These are phyloP conservation scores for Gonatopus flavifemur DNA, from an alignment of 1,140 invertebrate genomes.

Conservation along the genomic window DNA sequence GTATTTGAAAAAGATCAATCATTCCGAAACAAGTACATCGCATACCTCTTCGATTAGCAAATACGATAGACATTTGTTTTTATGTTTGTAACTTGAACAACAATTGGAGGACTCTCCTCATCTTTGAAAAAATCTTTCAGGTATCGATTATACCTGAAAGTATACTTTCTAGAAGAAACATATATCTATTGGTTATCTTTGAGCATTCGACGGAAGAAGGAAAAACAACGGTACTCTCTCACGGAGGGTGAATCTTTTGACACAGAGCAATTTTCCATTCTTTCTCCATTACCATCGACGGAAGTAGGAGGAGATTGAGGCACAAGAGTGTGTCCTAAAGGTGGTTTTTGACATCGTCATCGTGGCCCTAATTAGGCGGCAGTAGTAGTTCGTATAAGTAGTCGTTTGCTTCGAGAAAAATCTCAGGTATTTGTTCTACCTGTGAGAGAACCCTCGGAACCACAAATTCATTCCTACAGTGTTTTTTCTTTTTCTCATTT, in stretches of 20 bases:
- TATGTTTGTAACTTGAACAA: too few species aligned
- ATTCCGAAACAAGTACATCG: too few species aligned
- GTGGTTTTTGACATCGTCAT: conserved; percentile 44
- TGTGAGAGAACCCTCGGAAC: conserved; percentile 19
- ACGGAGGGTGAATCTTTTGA: too few species aligned
- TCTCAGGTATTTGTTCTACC: conserved; percentile 41
- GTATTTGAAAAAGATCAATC: neutral
- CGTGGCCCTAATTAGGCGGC: conserved; percentile 40
- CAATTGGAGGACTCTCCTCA: conserved; percentile 12
- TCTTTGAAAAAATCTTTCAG: conserved; percentile 19
- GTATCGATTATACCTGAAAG: conserved; percentile 22
- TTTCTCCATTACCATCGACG: neutral
- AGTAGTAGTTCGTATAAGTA: conserved; percentile 18
- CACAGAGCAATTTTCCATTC: neutral
- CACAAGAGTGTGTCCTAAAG: too few species aligned
- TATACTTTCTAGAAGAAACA: too few species aligned
- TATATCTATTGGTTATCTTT: conserved; percentile 11
- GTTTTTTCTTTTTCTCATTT: conserved; percentile 15
- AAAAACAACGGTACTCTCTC: too few species aligned
- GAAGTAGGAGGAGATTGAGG: too few species aligned
- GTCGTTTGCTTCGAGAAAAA: conserved; percentile 24
- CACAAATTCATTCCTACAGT: conserved; percentile 8
- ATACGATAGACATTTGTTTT: too few species aligned
- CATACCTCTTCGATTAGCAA: too few species aligned
- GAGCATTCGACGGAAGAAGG: neutral